Percentiles rank a stretch among this genome's conserved stretches.
Evolutionary conservation across 2,888 invertebrate genomes (phyloP).

Genomic region (Tetragonisca angustula): DNA sequence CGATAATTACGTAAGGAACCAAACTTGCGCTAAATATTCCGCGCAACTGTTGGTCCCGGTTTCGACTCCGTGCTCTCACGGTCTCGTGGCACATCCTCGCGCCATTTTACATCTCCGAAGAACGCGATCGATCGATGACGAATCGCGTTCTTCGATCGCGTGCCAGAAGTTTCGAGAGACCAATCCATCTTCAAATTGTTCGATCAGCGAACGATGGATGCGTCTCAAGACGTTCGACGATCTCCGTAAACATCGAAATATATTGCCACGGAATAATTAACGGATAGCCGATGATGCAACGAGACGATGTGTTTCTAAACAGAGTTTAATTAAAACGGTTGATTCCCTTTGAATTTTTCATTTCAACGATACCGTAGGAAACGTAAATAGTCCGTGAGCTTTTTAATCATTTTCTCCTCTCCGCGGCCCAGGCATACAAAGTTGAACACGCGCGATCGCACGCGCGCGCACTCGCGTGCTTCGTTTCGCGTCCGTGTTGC

Average conservation of each 20-base stretch:
- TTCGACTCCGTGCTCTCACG: not conserved
- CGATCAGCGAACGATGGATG: too few species aligned
- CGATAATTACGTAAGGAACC: constrained; percentile 18
- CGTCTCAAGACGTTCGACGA: not conserved
- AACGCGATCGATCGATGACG: too few species aligned
- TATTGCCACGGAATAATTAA: constrained; percentile 41
- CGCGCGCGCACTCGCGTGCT: constrained; percentile 19
- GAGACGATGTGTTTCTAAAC: constrained; percentile 31
- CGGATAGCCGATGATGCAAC: not conserved
- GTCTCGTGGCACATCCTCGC: not conserved
- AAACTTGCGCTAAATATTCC: constrained; percentile 19
- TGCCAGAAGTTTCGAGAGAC: accelerated
- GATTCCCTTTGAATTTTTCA: constrained; percentile 66
- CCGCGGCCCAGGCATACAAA: constrained; percentile 60
- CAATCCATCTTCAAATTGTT: not conserved
- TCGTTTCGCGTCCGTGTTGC: constrained; percentile 70
- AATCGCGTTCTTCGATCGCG: too few species aligned
- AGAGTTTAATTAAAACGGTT: constrained; percentile 53
- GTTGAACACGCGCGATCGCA: constrained; percentile 53
- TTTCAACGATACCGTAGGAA: constrained; percentile 61
- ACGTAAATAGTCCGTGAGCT: constrained; percentile 70
- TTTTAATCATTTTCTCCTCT: constrained; percentile 71
- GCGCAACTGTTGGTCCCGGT: not conserved
- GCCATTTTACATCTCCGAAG: not conserved
- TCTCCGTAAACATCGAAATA: not conserved